phyloP scores from a whole-genome alignment of 2,113 vertebrate species.

The Mus pahari region DNA sequence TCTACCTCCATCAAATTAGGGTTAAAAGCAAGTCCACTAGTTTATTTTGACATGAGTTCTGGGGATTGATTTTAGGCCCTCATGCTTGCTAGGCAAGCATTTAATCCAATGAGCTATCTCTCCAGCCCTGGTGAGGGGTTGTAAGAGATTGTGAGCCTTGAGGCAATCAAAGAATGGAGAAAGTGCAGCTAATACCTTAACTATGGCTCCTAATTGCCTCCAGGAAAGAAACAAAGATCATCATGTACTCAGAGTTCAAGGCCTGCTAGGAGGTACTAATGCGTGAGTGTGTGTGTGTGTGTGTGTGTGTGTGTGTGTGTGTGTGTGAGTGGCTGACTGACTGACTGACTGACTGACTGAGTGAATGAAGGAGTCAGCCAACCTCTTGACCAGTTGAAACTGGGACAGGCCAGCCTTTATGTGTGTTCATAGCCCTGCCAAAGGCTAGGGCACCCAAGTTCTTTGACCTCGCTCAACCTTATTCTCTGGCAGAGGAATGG shows the following conservation, averaged over 20 bases:
- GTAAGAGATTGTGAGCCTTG: accelerated
- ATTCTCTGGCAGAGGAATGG: neutral
- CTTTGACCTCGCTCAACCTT: neutral
- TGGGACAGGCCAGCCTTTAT: neutral
- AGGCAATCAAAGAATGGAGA: neutral
- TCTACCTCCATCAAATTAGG: neutral
- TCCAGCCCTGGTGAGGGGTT: neutral
- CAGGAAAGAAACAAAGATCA: neutral
- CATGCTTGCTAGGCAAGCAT: neutral
- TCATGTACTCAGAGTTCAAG: neutral
- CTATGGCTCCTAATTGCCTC: accelerated
- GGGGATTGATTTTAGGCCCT: neutral
- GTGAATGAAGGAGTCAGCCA: neutral
- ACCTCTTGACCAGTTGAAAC: neutral
- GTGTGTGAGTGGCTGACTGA: too few relatives aligned
- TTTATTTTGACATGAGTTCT: neutral
- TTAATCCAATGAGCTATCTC: neutral
- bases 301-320: neutral
- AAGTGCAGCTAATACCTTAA: neutral
- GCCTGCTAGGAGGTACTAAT: neutral
- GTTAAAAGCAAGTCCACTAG: neutral
- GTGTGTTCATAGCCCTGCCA: neutral
- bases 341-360: neutral
- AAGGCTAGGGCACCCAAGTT: neutral
- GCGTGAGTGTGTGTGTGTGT: neutral